Conservation (phyloP, 1,140 invertebrate species). For the Eurosta solidaginis region DNA sequence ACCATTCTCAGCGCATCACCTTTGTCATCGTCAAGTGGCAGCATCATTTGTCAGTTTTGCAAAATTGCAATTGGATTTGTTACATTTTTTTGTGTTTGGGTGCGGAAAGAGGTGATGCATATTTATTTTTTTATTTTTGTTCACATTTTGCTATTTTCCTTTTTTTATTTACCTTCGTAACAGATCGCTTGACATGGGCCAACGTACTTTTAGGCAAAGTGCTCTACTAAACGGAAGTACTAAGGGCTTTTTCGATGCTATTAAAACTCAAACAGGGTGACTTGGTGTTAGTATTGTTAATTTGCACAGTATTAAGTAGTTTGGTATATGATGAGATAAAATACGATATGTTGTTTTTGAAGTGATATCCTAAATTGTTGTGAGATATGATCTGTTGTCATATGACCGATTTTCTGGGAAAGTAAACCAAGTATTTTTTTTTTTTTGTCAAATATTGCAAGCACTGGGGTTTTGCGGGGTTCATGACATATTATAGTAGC, state of each 20-base stretch:
- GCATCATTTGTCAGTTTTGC: conserved; percentile 55
- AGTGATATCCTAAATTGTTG: background rate
- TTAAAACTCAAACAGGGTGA: conserved; percentile 4
- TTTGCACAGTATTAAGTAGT: no score
- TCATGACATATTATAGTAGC: no score
- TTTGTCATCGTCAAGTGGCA: conserved; percentile 32
- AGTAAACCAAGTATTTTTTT: no score
- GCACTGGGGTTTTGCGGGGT: no score
- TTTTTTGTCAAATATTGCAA: no score
- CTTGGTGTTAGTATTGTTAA: background rate
- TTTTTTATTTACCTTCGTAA: background rate
- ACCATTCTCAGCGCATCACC: background rate
- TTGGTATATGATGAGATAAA: background rate
- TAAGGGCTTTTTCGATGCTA: conserved; percentile 8
- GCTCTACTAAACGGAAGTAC: conserved; percentile 32
- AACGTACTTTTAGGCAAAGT: conserved; percentile 24
- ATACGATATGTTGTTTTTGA: background rate
- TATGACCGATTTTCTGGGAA: no score
- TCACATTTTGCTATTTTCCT: background rate
- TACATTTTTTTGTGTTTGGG: conserved; percentile 19
- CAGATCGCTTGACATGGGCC: background rate
- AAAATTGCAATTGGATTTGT: conserved; percentile 54
- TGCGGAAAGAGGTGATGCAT: background rate
- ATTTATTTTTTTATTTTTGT: background rate
- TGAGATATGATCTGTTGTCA: background rate